Percentiles rank a stretch among this genome's conserved stretches.
Evolutionary conservation across 23 tunicate genomes (phyloP).

Genomic region (Styela plicata): DNA sequence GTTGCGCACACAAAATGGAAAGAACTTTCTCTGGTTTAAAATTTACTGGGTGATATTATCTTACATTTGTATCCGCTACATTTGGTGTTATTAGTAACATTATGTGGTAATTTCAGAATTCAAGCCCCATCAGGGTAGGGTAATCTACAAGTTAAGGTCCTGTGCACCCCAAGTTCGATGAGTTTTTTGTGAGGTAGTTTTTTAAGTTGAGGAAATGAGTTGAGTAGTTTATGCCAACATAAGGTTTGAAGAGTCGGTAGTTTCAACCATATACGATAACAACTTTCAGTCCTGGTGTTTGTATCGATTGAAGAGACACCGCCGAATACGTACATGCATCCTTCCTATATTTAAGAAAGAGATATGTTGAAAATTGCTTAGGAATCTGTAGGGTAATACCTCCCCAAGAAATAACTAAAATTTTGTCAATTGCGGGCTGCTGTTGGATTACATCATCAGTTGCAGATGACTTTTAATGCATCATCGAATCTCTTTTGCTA

Average conservation of each 20-base stretch:
- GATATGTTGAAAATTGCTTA: too few relatives aligned
- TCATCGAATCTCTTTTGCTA: too few relatives aligned
- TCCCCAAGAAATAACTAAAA: too few relatives aligned
- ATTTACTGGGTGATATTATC: neutral
- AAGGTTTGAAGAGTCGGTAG: conserved; percentile 53
- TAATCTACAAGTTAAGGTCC: conserved; percentile 30
- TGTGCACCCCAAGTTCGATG: conserved; percentile 38
- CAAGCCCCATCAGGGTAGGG: conserved; percentile 57
- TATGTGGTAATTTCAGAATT: too few relatives aligned
- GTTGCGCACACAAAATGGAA: too few relatives aligned
- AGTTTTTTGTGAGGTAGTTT: conserved; percentile 43
- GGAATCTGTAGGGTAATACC: too few relatives aligned
- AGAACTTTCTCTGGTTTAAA: neutral
- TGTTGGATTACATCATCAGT: too few relatives aligned
- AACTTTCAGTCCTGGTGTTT: conserved; percentile 37
- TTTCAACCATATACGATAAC: conserved; percentile 55
- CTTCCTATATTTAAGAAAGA: conserved; percentile 38
- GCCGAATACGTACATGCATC: conserved; percentile 66
- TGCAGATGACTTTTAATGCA: too few relatives aligned
- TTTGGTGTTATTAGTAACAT: too few relatives aligned
- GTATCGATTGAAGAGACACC: conserved; percentile 36
- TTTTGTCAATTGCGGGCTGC: too few relatives aligned
- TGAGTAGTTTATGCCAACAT: conserved; percentile 53
- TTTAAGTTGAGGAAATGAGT: conserved; percentile 33
- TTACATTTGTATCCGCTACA: too few relatives aligned